Base-by-base conservation (phyloP, 2,797 vertebrate species). In the Labroides dimidiatus region DNA sequence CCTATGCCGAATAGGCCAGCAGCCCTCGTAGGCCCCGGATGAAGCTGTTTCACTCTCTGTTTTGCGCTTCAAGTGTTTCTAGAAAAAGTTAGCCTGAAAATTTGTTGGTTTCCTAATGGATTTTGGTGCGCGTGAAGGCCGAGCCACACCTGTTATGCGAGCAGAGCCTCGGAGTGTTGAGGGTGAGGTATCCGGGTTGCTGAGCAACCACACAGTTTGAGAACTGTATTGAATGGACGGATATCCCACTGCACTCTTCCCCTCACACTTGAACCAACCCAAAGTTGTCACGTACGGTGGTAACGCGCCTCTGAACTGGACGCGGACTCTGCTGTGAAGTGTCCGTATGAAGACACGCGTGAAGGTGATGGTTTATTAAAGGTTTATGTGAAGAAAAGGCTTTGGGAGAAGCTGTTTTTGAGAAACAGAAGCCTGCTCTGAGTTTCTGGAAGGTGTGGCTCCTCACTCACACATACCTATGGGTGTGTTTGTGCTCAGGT, bases 401-500 rank as follows among this genome's bases (percentile, higher is more conserved):
- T 39, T 1, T 2, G 37, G 13, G 37, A 14, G 37, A 39, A n/a
- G 36, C 8, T 33, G 30, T 33, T 33, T 33, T 33, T 9, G 30
- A 33, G 30, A 33, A 33, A 9, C 5, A 14, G 11, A 6, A 6
- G 0, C 1, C 24, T 10, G 0, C n/a, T 19, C 43, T 2, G 20
- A 1, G 13, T 42, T n/a, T 0, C 23, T 15, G 12, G 1, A 58
- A 69, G 82, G 75, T 17, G 77, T 72, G 78, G 71, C 52, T 51
- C 36, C 0, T 6, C 2, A 11, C 45, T 44, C 16, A 11, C 59
- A 47, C 48, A 4, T 41, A 51, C n/a, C 30, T n/a, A 44, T 50
- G 13, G 39, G 20, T 14, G 45, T 37, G 51, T 49, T 12, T 23
- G 43, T 14, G 9, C 16, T 43, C 5, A 27, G 23, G 23, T 52